These are phyloP conservation scores for Calcarius lapponicus DNA, from an alignment of 2,797 vertebrate genomes.

Conservation along the genomic window DNA sequence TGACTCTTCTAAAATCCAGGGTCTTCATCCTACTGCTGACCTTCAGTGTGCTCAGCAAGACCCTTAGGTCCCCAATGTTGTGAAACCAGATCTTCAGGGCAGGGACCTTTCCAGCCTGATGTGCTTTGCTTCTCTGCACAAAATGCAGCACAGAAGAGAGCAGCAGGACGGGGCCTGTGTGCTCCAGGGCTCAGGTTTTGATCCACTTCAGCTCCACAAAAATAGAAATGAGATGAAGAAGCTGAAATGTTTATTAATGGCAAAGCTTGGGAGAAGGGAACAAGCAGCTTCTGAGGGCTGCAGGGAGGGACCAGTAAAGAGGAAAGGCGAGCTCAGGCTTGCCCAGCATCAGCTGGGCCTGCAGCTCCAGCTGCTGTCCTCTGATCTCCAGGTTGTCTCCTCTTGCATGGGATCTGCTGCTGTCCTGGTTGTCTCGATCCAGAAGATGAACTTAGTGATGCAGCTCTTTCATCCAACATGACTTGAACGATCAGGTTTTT, in stretches of 20 bases:
- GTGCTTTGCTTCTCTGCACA: neutral
- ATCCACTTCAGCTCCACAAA: neutral
- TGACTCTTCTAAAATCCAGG: neutral
- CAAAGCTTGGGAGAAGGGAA: neutral
- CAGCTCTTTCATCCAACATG: neutral
- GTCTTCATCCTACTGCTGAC: neutral
- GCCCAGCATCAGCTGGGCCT: neutral
- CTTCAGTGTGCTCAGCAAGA: neutral
- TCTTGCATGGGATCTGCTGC: neutral
- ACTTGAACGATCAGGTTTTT: neutral
- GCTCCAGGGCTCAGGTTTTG: neutral
- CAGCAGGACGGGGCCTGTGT: accelerated
- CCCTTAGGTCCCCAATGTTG: neutral
- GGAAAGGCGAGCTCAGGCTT: neutral
- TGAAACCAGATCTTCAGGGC: neutral
- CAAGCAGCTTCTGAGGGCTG: neutral
- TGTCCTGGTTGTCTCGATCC: neutral
- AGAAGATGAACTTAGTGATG: neutral
- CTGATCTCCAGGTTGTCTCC: neutral
- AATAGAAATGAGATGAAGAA: neutral
- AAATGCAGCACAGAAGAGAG: neutral
- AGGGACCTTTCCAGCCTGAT: neutral
- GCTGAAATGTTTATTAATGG: too few species aligned
- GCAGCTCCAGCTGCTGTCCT: neutral
- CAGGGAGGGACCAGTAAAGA: neutral